A percentile compares a stretch with the other conserved stretches of the same genome.
phyloP scores from a whole-genome alignment of 2,888 invertebrate genomes.

The Meganola albula region DNA sequence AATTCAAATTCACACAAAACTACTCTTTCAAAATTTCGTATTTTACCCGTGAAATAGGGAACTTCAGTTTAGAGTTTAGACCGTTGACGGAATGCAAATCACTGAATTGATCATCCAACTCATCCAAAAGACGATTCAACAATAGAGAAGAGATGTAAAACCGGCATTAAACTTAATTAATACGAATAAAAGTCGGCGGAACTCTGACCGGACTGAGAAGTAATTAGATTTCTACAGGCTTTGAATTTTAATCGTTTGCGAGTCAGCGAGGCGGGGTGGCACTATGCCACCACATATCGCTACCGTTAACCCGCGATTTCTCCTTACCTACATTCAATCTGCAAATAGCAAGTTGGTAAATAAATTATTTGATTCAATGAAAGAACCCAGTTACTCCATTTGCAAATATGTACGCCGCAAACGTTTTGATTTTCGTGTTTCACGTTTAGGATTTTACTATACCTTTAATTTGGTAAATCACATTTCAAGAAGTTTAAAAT shows the following conservation, averaged over 20 bases:
- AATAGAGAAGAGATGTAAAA: constrained; percentile 54
- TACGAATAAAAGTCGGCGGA: constrained; percentile 59
- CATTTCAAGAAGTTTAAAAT: no score
- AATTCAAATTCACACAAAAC: background rate
- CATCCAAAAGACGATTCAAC: constrained; percentile 40
- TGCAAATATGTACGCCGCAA: constrained; percentile 19
- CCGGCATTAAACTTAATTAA: constrained; percentile 68
- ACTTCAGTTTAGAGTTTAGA: no score
- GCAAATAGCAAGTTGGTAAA: constrained; percentile 21
- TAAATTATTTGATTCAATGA: constrained; percentile 29
- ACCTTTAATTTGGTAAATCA: no score
- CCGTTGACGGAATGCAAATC: constrained; percentile 26
- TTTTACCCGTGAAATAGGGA: no score
- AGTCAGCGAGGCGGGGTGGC: constrained; percentile 24
- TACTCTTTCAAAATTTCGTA: no score
- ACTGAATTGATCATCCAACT: constrained; percentile 21
- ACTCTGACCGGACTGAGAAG: constrained; percentile 64
- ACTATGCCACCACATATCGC: constrained; percentile 27
- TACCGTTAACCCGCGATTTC: no score
- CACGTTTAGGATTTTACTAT: constrained; percentile 9
- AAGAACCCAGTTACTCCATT: constrained; percentile 17
- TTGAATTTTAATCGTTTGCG: constrained; percentile 69
- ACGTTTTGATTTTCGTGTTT: constrained; percentile 12
- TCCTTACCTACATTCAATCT: constrained; percentile 38
- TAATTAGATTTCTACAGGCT: constrained; percentile 72